These are phyloP conservation scores for Agrilus mali DNA, from an alignment of 2,888 invertebrate species.

Conservation along the genomic window DNA sequence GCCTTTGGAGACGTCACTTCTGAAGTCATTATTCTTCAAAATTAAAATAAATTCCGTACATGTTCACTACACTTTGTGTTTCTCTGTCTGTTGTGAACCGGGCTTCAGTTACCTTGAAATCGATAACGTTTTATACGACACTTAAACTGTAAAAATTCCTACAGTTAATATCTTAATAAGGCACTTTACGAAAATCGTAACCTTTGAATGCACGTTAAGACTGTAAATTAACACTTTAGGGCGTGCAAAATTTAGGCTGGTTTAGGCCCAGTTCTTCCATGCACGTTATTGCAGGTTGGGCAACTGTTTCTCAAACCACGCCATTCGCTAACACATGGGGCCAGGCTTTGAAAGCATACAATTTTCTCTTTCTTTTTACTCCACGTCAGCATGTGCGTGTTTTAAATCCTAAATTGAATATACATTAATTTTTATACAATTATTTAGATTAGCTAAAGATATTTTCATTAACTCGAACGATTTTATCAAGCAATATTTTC, in stretches of 20 bases:
- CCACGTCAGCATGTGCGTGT: too few species aligned
- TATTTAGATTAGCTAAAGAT: too few species aligned
- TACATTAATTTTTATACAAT: too few species aligned
- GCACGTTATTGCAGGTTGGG: conserved; percentile 28
- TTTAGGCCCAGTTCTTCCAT: conserved; percentile 8
- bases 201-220: not conserved
- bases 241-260: conserved; percentile 13
- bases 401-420: too few species aligned
- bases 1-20: conserved; percentile 22
- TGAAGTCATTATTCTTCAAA: conserved; percentile 19
- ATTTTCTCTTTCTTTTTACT: too few species aligned
- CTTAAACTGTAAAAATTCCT: too few species aligned
- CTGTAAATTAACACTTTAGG: conserved; percentile 13
- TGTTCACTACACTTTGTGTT: conserved; percentile 15
- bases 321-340: conserved; percentile 24
- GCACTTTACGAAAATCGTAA: not conserved
- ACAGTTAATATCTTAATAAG: not conserved
- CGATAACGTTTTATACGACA: too few species aligned
- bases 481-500: too few species aligned
- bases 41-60: conserved; percentile 13
- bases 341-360: conserved; percentile 7
- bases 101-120: conserved; percentile 6
- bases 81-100: conserved; percentile 13
- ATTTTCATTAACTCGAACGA: too few species aligned
- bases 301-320: conserved; percentile 34